These are phyloP conservation scores for Caenorhabditis sp. DNA, from an alignment of 2,888 invertebrate species.

Conservation along the genomic window DNA sequence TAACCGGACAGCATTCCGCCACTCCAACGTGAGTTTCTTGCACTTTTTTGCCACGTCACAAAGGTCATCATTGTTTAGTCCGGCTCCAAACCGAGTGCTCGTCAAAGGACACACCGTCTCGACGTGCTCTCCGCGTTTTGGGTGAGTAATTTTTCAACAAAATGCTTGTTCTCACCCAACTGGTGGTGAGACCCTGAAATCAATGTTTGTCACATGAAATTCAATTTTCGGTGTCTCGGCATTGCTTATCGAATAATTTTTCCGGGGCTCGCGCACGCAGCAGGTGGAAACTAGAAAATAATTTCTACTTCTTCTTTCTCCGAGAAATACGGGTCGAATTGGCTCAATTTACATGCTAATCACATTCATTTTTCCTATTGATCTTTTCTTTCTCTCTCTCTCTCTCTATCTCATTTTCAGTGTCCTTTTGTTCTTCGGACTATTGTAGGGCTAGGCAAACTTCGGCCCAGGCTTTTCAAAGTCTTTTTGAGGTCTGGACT, in stretches of 20 bases:
- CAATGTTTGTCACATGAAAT: too few species aligned
- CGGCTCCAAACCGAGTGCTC: constrained; percentile 58
- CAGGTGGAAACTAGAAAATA: too few species aligned
- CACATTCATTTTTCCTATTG: too few species aligned
- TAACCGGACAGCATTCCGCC: constrained; percentile 26
- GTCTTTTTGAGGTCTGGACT: too few species aligned
- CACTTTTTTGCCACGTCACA: background rate
- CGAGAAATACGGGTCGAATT: background rate
- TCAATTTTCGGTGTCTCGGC: too few species aligned
- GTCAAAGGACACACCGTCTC: constrained; percentile 71
- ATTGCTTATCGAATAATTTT: too few species aligned
- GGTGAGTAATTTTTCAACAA: constrained; percentile 37
- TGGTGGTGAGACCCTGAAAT: too few species aligned
- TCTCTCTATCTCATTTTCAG: background rate
- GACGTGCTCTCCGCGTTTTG: constrained; percentile 50
- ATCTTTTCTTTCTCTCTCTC: constrained; percentile 5
- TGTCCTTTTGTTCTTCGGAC: too few species aligned
- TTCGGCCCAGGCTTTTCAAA: too few species aligned
- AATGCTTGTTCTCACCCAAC: background rate
- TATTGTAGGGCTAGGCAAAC: too few species aligned
- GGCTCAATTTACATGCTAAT: constrained; percentile 8
- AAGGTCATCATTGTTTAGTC: background rate
- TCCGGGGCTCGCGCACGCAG: too few species aligned
- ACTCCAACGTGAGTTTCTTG: constrained; percentile 13
- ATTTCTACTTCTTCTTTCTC: background rate